These are phyloP conservation scores for Lasioglossum pauxillum DNA, from an alignment of 2,888 invertebrate genomes.

Conservation along the genomic window DNA sequence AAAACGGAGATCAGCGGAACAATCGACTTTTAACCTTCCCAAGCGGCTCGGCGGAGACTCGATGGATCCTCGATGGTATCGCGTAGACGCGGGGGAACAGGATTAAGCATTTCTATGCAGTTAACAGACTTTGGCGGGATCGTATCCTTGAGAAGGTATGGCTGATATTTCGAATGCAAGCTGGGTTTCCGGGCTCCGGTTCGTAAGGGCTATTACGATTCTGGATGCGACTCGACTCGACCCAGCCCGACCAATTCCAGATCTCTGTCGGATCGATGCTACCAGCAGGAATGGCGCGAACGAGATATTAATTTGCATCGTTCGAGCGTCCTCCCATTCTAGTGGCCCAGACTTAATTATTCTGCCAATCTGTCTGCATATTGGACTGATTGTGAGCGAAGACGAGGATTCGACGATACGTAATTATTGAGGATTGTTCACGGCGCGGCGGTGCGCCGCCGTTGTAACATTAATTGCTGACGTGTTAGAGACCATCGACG, in stretches of 20 bases:
- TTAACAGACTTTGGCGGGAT: constrained; percentile 48
- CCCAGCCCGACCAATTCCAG: constrained; percentile 41
- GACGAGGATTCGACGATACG: constrained; percentile 63
- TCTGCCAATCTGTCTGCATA: constrained; percentile 71
- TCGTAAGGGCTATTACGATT: constrained; percentile 64
- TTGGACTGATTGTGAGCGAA: constrained; percentile 55
- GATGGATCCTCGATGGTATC: background rate
- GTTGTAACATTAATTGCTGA: constrained; percentile 53
- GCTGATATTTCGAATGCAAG: constrained; percentile 60
- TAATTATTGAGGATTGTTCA: constrained; percentile 66
- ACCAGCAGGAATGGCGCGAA: constrained; percentile 52
- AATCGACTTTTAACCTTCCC: constrained; percentile 1
- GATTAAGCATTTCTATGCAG: constrained; percentile 36
- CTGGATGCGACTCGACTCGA: constrained; percentile 35
- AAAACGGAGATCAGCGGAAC: background rate
- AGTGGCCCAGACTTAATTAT: constrained; percentile 68
- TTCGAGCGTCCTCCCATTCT: constrained; percentile 60
- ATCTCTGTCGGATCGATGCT: constrained; percentile 61
- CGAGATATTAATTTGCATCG: constrained; percentile 71
- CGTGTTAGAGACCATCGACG: constrained; percentile 1
- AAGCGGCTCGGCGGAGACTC: background rate
- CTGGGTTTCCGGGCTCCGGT: constrained; percentile 31
- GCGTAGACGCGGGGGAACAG: background rate
- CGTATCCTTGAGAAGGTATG: constrained; percentile 29
- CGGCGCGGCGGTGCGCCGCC: constrained; percentile 5